phyloP scores from a whole-genome alignment of 1,140 invertebrate species.

The fruit fly (Drosophila melanogaster) region Release_6_plus_ISO1_MT NC_004354.4:7664501-7665000 shows the following conservation, averaged over 20 bases:
- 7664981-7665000: too few species aligned
- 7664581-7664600: constrained; percentile 71
- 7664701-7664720: constrained; percentile 83
- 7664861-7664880: constrained; percentile 1
- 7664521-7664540: constrained; percentile 65
- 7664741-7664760: constrained; percentile 79
- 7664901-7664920: constrained; percentile 64
- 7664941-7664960: too few species aligned
- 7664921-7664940: not conserved
- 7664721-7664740: constrained; percentile 83
- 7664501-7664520: constrained; percentile 64
- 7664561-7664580: constrained; percentile 71
- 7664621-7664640: not conserved
- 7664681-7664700: constrained; percentile 66
- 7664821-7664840: too few species aligned
- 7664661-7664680: constrained; percentile 25
- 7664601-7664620: constrained; percentile 41
- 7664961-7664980: too few species aligned
- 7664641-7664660: constrained; percentile 9
- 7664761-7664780: constrained; percentile 30
- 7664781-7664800: not conserved
- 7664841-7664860: not conserved
- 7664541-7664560: constrained; percentile 24
- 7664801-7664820: not conserved
- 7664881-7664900: not conserved